These are phyloP conservation scores for Egretta garzetta DNA, from an alignment of 2,113 vertebrate genomes.

Conservation along the genomic window DNA sequence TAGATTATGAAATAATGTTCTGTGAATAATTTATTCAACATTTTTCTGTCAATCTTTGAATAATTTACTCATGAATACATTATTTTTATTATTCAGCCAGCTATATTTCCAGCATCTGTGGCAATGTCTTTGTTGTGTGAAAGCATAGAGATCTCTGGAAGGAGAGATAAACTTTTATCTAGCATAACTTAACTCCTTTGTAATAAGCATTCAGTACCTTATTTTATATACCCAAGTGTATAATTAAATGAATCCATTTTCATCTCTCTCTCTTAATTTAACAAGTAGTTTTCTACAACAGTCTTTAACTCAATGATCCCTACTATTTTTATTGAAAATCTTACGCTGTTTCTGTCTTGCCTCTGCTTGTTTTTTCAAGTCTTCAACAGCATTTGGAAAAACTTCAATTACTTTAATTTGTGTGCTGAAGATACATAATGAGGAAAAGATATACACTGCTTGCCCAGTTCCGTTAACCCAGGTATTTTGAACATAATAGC, in stretches of 20 bases:
- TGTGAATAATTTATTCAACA: constrained; percentile 63
- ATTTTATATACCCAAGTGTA: constrained; percentile 5
- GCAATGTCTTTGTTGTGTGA: constrained; percentile 26
- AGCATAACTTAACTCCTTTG: constrained; percentile 1
- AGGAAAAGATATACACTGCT: not conserved
- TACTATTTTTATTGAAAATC: not conserved
- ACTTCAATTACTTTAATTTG: not conserved
- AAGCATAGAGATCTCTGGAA: constrained; percentile 12
- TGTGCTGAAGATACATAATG: not conserved
- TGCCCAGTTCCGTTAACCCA: not conserved
- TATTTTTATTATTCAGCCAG: constrained; percentile 55
- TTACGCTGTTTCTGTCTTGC: not conserved
- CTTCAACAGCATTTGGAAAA: not conserved
- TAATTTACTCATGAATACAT: constrained; percentile 50
- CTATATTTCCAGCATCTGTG: not conserved
- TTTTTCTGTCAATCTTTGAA: constrained; percentile 64
- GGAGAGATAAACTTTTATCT: constrained; percentile 29
- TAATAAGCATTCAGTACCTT: not conserved
- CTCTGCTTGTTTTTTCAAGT: not conserved
- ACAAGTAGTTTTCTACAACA: not conserved
- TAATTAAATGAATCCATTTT: constrained; percentile 32
- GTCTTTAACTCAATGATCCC: not conserved
- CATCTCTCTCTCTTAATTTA: not conserved
- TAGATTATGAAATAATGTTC: constrained; percentile 57
- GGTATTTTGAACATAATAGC: not conserved